Base-by-base conservation (phyloP, 2,797 vertebrate genomes). In the Simalia tracyae region DNA sequence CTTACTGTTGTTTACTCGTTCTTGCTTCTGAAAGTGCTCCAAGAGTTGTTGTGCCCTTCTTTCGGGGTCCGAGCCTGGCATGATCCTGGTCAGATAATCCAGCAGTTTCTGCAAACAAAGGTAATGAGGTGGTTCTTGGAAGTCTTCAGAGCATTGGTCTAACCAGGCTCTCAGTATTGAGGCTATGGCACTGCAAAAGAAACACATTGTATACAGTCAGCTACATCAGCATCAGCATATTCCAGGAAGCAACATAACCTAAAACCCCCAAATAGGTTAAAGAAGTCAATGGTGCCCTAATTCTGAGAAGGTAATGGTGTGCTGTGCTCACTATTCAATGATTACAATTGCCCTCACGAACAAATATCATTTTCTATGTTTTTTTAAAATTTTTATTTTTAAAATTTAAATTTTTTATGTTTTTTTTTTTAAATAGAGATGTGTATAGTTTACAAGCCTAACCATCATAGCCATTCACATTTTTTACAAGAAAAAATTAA, bases 141-240 rank as follows among this genome's bases (percentile, higher is more conserved):
- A 99, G 96, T 99, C 99, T 93, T 99, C 99, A 0, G 98, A 97
- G 94, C 98, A 99, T 92, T 99, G 99, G 96, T 99, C 98, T 6
- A 99, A 96, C 99, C 99, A 99, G 94, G 98, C 98, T 91, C 98
- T 97, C 95, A 99, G 95, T 95, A 99, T 98, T 0, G 98, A 99
- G 9, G 98, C 98, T 89, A 99, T 97, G 2, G 98, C 98, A 90
- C 99, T 99, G 94, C 28, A 89, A 81, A 94, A 64, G 1, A 88
- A 91, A 64, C 36, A 50, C 22, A 81, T 46, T n/a, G 7, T 4
- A 19, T n/a, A 88, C 22, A 42, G 4, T 87, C 68, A n/a, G 31
- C 72, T 1, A 26, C 31, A 68, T 60, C 59, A 46, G 5, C 42
- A 46, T 6, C 46, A 24, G 46, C 76, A 19, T 54, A 76, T 56